Evolutionary conservation across 1,140 invertebrate genomes (phyloP).

Genomic region (Bombyx mori): DNA sequence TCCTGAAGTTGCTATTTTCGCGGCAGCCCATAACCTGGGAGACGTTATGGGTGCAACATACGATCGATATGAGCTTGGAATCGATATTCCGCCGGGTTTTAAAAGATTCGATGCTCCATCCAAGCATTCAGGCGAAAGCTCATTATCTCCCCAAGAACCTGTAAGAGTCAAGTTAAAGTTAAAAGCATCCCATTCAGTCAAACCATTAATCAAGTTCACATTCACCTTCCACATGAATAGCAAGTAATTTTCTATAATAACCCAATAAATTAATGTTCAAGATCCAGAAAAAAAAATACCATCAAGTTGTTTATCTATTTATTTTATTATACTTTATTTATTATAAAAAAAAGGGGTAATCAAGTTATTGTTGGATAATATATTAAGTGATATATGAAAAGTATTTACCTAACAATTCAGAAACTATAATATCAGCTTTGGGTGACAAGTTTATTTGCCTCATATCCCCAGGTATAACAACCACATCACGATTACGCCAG

Average conservation of each 20-base stretch:
- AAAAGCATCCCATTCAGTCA: not conserved
- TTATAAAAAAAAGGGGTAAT: too few species aligned
- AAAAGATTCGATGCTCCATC: conserved; percentile 94
- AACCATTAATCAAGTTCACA: not conserved
- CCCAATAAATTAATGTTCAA: too few species aligned
- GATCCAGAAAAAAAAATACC: too few species aligned
- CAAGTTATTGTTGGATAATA: too few species aligned
- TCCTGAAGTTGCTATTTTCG: conserved; percentile 37
- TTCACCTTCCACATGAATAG: not conserved
- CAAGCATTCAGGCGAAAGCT: conserved; percentile 98
- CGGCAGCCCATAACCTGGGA: conserved; percentile 65
- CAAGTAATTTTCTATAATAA: not conserved
- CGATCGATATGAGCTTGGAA: conserved; percentile 92
- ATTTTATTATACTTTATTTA: too few species aligned
- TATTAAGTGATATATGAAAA: too few species aligned
- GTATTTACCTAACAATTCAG: conserved; percentile 85
- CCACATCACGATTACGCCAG: conserved; percentile 80
- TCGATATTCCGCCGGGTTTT: conserved; percentile 92
- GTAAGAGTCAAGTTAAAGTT: conserved; percentile 6
- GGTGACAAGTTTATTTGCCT: conserved; percentile 85
- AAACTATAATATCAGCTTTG: conserved; percentile 95
- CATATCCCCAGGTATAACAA: conserved; percentile 92
- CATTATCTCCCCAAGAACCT: conserved; percentile 99
- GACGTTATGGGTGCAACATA: conserved; percentile 87
- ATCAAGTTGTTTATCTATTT: too few species aligned